phyloP scores from a whole-genome alignment of 2,888 invertebrate genomes.

The Electrophaes corylata region DNA sequence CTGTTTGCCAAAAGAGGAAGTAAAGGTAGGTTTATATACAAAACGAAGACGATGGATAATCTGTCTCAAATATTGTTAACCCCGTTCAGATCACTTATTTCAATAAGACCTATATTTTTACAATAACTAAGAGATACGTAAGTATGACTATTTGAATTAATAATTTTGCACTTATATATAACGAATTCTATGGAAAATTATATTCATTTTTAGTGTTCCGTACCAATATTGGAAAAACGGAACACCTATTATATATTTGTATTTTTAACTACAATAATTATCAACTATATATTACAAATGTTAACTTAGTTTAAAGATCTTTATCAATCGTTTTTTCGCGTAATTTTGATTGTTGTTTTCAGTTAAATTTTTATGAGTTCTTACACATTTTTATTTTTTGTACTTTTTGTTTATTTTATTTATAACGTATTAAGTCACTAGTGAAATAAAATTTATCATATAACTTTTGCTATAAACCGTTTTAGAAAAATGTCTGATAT shows the following conservation, averaged over 20 bases:
- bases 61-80: not conserved
- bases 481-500: not conserved
- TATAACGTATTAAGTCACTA: not conserved
- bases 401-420: not conserved
- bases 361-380: slow-evolving; percentile 12
- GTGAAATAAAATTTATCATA: too few species aligned
- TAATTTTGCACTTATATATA: slow-evolving; percentile 70
- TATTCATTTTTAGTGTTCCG: slow-evolving; percentile 73
- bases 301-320: slow-evolving; percentile 75
- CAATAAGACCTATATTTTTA: slow-evolving; percentile 7
- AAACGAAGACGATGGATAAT: not conserved
- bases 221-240: slow-evolving; percentile 55
- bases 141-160: slow-evolving; percentile 49
- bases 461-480: too few species aligned
- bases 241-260: slow-evolving; percentile 83
- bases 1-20: not conserved
- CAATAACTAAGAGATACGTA: slow-evolving; percentile 29
- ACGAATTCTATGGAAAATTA: slow-evolving; percentile 84
- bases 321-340: slow-evolving; percentile 76
- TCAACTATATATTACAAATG: slow-evolving; percentile 83
- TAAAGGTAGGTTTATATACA: too few species aligned
- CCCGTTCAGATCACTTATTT: slow-evolving; percentile 8
- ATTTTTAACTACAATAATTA: slow-evolving; percentile 82
- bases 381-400: not conserved
- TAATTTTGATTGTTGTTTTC: slow-evolving; percentile 63